Conservation (phyloP, 2,113 vertebrate species). For the Embiotoca jacksoni region DNA sequence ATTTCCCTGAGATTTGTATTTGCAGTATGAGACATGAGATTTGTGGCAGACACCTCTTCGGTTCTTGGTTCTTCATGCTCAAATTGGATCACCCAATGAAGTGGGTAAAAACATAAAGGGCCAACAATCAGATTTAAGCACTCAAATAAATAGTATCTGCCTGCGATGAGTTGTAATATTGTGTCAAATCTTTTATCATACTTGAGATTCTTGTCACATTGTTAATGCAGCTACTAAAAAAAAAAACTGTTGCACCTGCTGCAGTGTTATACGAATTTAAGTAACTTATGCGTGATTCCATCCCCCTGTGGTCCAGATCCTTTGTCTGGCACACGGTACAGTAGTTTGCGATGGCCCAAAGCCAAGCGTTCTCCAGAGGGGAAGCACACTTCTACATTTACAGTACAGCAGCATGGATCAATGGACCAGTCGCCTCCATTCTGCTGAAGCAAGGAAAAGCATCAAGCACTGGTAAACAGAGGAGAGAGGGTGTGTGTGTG, state of each 20-base stretch:
- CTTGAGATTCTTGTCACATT: no score
- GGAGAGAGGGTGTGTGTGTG: slow-evolving; percentile 27
- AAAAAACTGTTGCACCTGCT: background rate
- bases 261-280: slow-evolving; percentile 6
- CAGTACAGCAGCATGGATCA: slow-evolving; percentile 69
- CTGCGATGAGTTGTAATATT: no score
- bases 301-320: slow-evolving; percentile 37
- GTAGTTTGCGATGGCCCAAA: slow-evolving; percentile 31
- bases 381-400: slow-evolving; percentile 60
- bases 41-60: no score
- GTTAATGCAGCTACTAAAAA: no score
- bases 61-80: no score
- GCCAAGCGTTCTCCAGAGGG: slow-evolving; percentile 52
- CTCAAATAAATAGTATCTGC: no score
- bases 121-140: no score
- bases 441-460: slow-evolving; percentile 78
- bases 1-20: no score
- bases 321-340: slow-evolving; percentile 26
- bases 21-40: no score
- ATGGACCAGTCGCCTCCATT: slow-evolving; percentile 76
- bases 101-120: no score
- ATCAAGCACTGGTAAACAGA: slow-evolving; percentile 55
- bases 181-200: no score
- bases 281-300: slow-evolving; percentile 11
- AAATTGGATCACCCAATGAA: no score